phyloP scores from a whole-genome alignment of 2,888 invertebrate species.

The Chloromyia formosa region DNA sequence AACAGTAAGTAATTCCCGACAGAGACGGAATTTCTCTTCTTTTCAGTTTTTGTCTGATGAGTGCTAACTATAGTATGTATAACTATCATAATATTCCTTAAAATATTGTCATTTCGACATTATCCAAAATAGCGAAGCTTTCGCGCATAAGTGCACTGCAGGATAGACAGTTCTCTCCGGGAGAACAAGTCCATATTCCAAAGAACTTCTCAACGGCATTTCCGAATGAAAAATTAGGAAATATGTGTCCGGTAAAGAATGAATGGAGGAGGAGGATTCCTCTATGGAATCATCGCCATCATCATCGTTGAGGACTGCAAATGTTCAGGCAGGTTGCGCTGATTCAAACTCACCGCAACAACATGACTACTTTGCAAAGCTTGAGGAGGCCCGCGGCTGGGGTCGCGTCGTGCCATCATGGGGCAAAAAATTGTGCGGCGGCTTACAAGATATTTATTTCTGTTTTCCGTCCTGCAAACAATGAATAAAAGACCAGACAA shows the following conservation, averaged over 20 bases:
- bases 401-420: slow-evolving; percentile 12
- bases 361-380: neutral
- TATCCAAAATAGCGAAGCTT: no score
- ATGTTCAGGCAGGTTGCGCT: slow-evolving; percentile 25
- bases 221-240: slow-evolving; percentile 23
- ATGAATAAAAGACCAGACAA: slow-evolving; percentile 2
- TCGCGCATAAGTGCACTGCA: no score
- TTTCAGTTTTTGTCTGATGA: no score
- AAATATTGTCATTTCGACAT: no score
- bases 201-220: slow-evolving; percentile 2
- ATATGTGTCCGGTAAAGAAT: slow-evolving; percentile 21
- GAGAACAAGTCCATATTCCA: neutral
- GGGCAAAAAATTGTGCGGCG: slow-evolving; percentile 35
- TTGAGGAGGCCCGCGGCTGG: slow-evolving; percentile 6
- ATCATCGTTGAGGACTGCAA: slow-evolving; percentile 1
- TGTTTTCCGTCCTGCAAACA: slow-evolving; percentile 34
- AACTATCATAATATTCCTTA: no score
- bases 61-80: no score
- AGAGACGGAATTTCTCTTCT: no score
- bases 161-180: neutral
- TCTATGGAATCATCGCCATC: no score
- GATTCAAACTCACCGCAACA: neutral
- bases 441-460: slow-evolving; percentile 43
- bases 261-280: neutral
- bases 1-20: no score